These are phyloP conservation scores for Schlechtendalia chinensis DNA, from an alignment of 1,140 invertebrate genomes.

Conservation along the genomic window DNA sequence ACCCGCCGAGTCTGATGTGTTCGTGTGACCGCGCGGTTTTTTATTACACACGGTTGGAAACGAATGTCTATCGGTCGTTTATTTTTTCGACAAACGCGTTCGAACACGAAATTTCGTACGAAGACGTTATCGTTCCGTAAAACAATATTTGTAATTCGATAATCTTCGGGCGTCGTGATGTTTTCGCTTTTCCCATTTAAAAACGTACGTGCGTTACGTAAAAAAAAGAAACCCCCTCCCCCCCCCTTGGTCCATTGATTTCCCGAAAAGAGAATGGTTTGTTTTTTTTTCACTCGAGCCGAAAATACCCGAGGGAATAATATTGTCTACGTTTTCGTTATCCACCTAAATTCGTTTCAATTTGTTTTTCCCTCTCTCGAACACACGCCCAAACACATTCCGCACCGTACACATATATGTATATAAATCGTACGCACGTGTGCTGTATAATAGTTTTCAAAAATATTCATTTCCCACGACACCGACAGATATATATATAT, in stretches of 20 bases:
- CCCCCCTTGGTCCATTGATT: too few species aligned
- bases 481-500: background rate
- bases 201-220: too few species aligned
- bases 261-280: background rate
- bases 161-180: background rate
- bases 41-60: too few species aligned
- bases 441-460: background rate
- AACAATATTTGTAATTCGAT: too few species aligned
- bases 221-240: too few species aligned
- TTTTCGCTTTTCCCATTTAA: background rate
- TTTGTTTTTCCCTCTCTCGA: background rate
- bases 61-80: too few species aligned
- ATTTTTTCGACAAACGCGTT: too few species aligned
- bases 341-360: slow-evolving; percentile 26
- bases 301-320: slow-evolving; percentile 14
- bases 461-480: slow-evolving; percentile 19
- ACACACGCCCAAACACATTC: background rate
- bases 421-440: background rate
- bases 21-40: too few species aligned
- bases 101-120: too few species aligned
- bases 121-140: too few species aligned
- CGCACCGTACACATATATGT: background rate
- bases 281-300: slow-evolving; percentile 11
- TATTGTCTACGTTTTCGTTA: background rate
- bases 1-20: too few species aligned